Conservation (phyloP, 2,797 vertebrate genomes). For the Threskiornis aethiopicus region DNA sequence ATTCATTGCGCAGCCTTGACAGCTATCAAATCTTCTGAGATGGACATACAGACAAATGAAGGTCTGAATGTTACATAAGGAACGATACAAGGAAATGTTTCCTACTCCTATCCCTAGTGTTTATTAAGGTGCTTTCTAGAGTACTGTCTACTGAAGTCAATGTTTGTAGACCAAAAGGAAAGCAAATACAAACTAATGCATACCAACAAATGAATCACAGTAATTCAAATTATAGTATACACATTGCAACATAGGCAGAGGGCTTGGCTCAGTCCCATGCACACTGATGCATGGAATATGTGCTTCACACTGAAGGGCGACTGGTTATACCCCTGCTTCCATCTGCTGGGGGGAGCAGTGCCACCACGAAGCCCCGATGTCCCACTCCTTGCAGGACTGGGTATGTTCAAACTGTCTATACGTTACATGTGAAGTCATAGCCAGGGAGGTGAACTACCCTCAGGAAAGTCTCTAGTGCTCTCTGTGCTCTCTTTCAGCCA, state of each 20-base stretch:
- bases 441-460: background rate
- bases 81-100: background rate
- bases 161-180: background rate
- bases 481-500: background rate
- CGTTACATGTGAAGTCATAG: background rate
- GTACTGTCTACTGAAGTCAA: background rate
- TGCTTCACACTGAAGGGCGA: background rate
- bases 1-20: background rate
- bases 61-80: background rate
- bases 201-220: background rate
- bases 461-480: background rate
- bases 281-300: no score
- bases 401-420: background rate
- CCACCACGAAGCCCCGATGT: background rate
- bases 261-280: background rate
- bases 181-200: background rate
- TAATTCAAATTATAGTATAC: background rate
- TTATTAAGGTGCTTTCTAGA: background rate
- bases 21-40: background rate
- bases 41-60: background rate
- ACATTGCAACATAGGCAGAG: background rate
- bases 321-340: background rate
- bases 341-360: background rate
- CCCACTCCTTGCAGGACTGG: background rate
- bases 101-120: background rate